Percentiles rank a stretch among this genome's conserved stretches.
phyloP scores from a whole-genome alignment of 2,888 invertebrate species.

The Andrena fulva region DNA sequence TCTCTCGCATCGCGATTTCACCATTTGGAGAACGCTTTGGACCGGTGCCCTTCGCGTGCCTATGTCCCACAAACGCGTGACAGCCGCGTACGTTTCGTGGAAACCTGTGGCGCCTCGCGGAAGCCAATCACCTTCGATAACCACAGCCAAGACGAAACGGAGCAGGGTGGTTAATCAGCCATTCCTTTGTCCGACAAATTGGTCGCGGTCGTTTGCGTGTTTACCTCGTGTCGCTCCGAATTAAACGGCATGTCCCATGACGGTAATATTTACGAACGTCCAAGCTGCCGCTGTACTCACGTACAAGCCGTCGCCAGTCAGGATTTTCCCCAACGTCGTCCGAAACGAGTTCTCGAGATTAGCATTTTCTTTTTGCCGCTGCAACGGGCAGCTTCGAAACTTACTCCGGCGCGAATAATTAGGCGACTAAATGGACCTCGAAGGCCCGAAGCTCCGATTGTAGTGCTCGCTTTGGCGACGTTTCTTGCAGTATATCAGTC shows the following conservation, averaged over 20 bases:
- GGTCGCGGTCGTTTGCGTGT: not conserved
- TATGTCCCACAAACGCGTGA: not conserved
- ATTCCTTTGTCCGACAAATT: constrained; percentile 32
- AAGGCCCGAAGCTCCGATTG: not conserved
- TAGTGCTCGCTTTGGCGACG: not conserved
- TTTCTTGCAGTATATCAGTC: too few species aligned
- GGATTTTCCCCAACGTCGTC: not conserved
- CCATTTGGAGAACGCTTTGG: constrained; percentile 12
- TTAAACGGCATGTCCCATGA: not conserved
- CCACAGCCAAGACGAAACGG: not conserved
- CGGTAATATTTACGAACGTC: constrained; percentile 11
- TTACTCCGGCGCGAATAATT: not conserved
- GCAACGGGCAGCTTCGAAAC: not conserved
- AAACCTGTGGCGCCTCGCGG: constrained; percentile 46
- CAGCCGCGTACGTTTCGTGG: constrained; percentile 46
- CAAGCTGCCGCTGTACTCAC: not conserved
- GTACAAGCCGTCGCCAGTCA: not conserved
- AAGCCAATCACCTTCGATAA: constrained; percentile 49
- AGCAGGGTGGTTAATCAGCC: not conserved
- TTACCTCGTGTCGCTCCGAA: not conserved
- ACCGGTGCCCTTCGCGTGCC: constrained; percentile 24
- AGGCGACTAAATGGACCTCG: not conserved
- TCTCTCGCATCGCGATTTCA: not conserved
- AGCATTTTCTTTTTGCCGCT: not conserved
- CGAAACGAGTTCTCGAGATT: not conserved